Evolutionary conservation across 2,113 vertebrate genomes (phyloP).

Genomic region (Chaetodon auriga): DNA sequence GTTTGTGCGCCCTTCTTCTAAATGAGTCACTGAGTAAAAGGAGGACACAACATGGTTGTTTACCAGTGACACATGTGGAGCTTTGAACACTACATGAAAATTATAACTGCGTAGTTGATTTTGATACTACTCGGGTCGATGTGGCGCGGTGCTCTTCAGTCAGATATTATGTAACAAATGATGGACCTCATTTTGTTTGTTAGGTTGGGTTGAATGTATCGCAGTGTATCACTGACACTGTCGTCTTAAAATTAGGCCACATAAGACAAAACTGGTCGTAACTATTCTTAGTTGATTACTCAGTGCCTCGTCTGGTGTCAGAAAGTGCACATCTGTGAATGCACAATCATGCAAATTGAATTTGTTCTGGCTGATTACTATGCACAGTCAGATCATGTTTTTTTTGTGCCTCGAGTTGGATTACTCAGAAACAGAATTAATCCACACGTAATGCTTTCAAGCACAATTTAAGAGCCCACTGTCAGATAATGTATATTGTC

Average conservation of each 20-base stretch:
- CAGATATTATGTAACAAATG: background rate
- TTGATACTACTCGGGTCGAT: background rate
- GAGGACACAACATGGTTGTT: conserved; percentile 12
- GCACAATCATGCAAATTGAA: background rate
- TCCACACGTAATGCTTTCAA: background rate
- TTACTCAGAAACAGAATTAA: background rate
- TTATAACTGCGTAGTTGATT: background rate
- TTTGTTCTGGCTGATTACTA: background rate
- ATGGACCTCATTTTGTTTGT: background rate
- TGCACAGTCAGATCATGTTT: background rate
- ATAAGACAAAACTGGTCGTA: background rate
- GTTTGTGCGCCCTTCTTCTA: background rate
- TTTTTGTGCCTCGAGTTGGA: background rate
- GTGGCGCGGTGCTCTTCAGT: background rate
- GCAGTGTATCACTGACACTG: background rate
- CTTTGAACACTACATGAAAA: background rate
- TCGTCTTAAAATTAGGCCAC: background rate
- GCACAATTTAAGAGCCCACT: background rate
- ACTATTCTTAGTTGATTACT: background rate
- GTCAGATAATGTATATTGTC: no score
- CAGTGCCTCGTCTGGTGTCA: background rate
- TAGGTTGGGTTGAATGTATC: no score
- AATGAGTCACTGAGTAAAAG: conserved; percentile 2
- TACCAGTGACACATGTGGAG: background rate
- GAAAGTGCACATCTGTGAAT: background rate